Evolutionary conservation across 2,797 vertebrate genomes (phyloP).

Genomic region (Staurois parvus): DNA sequence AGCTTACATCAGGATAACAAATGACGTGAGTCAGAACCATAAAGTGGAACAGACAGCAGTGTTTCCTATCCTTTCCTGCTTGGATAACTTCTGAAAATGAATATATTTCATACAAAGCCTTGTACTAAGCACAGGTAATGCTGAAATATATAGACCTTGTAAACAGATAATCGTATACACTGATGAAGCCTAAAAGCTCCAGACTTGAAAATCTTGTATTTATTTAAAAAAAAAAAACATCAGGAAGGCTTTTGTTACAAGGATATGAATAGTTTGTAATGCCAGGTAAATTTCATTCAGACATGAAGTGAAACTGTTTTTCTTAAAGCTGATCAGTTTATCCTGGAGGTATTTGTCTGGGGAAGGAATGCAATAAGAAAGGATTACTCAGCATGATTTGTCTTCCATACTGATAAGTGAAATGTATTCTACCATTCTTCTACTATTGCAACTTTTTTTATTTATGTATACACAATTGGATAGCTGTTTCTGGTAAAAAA

Average conservation of each 20-base stretch:
- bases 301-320: slow-evolving; percentile 27
- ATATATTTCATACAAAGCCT: not conserved
- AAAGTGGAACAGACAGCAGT: slow-evolving; percentile 23
- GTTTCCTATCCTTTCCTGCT: slow-evolving; percentile 12
- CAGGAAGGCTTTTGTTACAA: not conserved
- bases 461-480: not conserved
- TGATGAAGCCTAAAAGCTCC: not conserved
- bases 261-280: slow-evolving; percentile 38
- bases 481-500: not conserved
- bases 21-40: slow-evolving; percentile 1
- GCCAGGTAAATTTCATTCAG: slow-evolving; percentile 29
- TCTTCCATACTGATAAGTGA: slow-evolving; percentile 29
- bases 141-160: not conserved
- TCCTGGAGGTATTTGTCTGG: slow-evolving; percentile 42
- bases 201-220: not conserved
- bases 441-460: not conserved
- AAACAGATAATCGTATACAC: slow-evolving; percentile 10
- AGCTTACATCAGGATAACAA: slow-evolving; percentile 35
- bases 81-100: slow-evolving; percentile 1
- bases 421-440: not conserved
- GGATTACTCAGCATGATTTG: slow-evolving; percentile 25
- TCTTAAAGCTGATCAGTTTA: slow-evolving; percentile 34
- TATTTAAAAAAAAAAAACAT: not conserved
- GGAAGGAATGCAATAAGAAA: slow-evolving; percentile 40
- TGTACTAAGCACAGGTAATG: slow-evolving; percentile 16